Conservation (phyloP, 2,888 invertebrate genomes). For the Tetramorium bicarinatum region DNA sequence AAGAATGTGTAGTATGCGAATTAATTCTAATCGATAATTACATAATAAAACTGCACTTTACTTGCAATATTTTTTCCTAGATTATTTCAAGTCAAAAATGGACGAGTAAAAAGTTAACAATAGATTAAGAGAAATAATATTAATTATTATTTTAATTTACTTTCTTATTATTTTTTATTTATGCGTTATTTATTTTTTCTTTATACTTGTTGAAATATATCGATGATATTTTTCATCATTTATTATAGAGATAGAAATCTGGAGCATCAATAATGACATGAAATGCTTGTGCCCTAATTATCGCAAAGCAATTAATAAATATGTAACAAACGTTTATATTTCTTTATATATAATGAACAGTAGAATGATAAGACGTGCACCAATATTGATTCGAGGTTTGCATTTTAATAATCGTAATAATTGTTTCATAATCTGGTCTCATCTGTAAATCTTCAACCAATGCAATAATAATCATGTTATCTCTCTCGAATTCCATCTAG, state of each 20-base stretch:
- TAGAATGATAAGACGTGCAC: background rate
- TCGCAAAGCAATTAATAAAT: conserved; percentile 4
- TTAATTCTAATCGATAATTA: conserved; percentile 25
- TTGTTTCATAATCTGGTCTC: background rate
- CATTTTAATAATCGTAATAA: background rate
- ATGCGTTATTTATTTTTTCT: background rate
- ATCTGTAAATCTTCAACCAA: background rate
- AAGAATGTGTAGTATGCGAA: conserved; percentile 8
- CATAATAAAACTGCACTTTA: conserved; percentile 2
- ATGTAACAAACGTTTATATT: background rate
- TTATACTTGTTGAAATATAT: background rate
- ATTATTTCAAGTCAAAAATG: background rate
- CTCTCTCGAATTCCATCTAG: background rate
- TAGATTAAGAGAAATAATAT: background rate
- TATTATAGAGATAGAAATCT: background rate
- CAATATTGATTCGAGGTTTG: background rate
- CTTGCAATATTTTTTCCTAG: background rate
- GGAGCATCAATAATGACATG: background rate
- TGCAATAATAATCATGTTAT: background rate
- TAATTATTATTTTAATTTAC: background rate
- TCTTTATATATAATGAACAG: background rate
- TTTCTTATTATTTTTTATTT: background rate
- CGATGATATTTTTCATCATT: background rate
- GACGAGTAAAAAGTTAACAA: background rate
- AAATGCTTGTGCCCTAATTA: background rate